phyloP scores from a whole-genome alignment of 2,113 vertebrate species.

The Alectura lathami region DNA sequence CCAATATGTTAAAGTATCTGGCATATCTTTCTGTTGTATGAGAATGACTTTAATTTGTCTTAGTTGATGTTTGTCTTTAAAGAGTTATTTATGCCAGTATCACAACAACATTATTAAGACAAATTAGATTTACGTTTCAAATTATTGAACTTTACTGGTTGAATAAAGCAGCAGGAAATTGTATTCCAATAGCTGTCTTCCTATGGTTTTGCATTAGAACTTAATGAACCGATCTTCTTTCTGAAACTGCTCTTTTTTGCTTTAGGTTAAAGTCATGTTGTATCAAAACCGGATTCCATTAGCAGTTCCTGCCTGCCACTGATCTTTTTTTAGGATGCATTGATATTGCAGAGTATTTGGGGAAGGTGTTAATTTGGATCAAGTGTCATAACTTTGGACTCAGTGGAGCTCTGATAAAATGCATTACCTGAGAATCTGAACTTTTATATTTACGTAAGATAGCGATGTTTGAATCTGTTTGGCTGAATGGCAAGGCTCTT shows the following conservation, averaged over 20 bases:
- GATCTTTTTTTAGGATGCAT: neutral
- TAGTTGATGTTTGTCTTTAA: neutral
- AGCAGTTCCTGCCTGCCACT: neutral
- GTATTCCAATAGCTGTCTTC: conserved; percentile 67
- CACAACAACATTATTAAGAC: conserved; percentile 5
- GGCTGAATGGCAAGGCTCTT: neutral
- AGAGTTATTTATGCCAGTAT: conserved; percentile 14
- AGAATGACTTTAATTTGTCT: neutral
- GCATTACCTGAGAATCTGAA: neutral
- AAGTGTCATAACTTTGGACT: neutral
- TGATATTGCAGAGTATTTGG: neutral
- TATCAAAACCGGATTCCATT: neutral
- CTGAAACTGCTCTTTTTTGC: conserved; percentile 52
- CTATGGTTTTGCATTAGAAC: conserved; percentile 55
- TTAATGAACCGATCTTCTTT: conserved; percentile 68
- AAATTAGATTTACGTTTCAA: conserved; percentile 73
- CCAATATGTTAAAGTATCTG: neutral
- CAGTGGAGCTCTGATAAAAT: neutral
- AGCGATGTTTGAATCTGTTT: neutral
- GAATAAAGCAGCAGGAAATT: conserved; percentile 73
- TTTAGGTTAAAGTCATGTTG: neutral
- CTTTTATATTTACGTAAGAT: neutral
- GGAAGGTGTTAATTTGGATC: neutral
- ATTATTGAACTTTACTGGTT: conserved; percentile 63
- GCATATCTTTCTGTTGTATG: neutral